These are phyloP conservation scores for Psilopogon haemacephalus DNA, from an alignment of 2,113 vertebrate species.

Conservation along the genomic window DNA sequence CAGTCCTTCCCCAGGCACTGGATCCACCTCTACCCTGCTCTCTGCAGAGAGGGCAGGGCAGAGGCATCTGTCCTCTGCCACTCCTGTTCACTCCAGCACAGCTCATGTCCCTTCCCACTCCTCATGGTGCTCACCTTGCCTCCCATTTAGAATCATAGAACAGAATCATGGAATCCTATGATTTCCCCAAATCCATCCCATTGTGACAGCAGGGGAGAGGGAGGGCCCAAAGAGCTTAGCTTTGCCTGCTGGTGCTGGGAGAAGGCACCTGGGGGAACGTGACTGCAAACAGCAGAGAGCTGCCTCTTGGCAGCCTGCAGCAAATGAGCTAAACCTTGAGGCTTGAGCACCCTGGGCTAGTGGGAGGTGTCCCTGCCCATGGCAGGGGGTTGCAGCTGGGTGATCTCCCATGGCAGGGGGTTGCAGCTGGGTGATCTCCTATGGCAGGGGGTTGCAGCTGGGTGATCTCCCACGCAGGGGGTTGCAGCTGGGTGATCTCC, in stretches of 20 bases:
- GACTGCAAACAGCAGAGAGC: background rate
- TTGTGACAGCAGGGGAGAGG: background rate
- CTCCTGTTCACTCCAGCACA: background rate
- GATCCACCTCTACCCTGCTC: background rate
- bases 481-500: no score
- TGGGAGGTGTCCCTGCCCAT: no score
- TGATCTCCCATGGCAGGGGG: no score
- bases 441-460: no score
- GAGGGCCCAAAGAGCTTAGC: background rate
- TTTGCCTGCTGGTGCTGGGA: background rate
- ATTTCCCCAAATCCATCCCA: background rate
- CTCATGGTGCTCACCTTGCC: background rate
- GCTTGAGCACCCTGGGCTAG: no score
- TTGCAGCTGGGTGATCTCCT: no score
- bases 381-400: no score
- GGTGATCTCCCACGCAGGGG: no score
- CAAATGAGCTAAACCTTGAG: background rate
- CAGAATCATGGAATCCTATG: no score
- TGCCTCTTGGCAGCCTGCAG: background rate
- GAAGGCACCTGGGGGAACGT: background rate
- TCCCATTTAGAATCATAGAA: no score
- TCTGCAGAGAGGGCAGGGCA: background rate
- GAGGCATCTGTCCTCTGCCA: background rate
- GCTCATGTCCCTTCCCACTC: background rate
- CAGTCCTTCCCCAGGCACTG: background rate